Evolutionary conservation across 2,888 invertebrate genomes (phyloP), one percentile per base, ranked within the genome.

Genomic region (Pollenia angustigena): DNA sequence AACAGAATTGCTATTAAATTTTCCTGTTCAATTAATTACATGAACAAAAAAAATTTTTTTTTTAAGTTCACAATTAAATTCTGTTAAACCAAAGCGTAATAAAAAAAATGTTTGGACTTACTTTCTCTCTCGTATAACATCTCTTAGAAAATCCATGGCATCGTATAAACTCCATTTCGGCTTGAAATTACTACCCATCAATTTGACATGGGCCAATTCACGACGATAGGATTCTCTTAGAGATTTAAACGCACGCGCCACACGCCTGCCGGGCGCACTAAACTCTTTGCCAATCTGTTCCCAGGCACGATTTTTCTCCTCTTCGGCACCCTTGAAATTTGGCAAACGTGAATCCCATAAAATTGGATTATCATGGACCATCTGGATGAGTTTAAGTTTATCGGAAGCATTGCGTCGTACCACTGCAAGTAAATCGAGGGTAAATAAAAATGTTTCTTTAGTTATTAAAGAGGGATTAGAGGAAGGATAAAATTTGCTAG

Each of bases 351-450:
- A 92, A 66, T 92, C 92, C 92, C 92, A 92, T 58, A 92, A 84
- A 16, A 92, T 92, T 50, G 93, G 92, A 89, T 93, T 92, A 54
- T 92, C 91, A 80, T 92, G 93, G 32, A 92, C 92, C 92, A 92
- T 92, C 88, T 92, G 93, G 80, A 92, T 92, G 52, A 92, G 91
- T 87, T 92, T 93, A 42, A 92, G 87, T 84, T 92, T 92, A 87
- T 92, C 92, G 82, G 93, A 92, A 58, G 93, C 93, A 87, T 92
- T 92, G 42, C 92, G 93, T 23, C 92, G 92, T 85, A 93, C 93
- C 91, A 92, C 92, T 92, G 90, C 83, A 89, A 90, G 89, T 88
- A 88, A 89, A 89, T 89, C 88, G 89, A 89, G 89, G 85, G 89
- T 89, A 79, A 89, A 82, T 89, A 89, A 89, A 89, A 89, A 89